phyloP scores from a whole-genome alignment of 2,797 vertebrate species.

The Tamandua tetradactyla region DNA sequence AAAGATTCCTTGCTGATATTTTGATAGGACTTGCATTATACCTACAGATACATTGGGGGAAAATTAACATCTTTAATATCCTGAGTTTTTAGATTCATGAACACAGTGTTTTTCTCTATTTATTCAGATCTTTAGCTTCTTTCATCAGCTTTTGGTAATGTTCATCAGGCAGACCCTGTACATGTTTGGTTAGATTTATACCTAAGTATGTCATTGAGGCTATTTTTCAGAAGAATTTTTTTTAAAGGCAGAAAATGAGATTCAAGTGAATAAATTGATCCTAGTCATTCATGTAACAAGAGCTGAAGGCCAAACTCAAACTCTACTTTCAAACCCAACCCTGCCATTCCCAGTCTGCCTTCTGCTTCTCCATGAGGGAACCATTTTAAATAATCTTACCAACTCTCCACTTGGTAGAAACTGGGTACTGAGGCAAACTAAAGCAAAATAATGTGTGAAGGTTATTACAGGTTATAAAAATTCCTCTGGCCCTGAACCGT shows the following conservation, averaged over 20 bases:
- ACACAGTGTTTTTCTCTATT: not conserved
- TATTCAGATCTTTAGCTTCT: not conserved
- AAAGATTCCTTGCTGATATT: not conserved
- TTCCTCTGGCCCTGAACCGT: not conserved
- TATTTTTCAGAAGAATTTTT: not conserved
- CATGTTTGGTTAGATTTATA: not conserved
- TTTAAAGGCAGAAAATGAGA: not conserved
- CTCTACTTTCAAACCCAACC: not conserved
- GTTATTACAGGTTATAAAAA: too few species aligned
- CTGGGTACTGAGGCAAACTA: fast-evolving
- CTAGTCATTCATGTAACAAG: fast-evolving
- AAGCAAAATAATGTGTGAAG: fast-evolving
- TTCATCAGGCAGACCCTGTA: not conserved
- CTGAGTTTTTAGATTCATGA: not conserved
- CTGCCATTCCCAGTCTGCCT: fast-evolving
- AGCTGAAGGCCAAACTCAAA: not conserved
- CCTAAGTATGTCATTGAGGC: not conserved
- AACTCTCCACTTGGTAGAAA: not conserved
- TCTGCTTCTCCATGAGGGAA: fast-evolving
- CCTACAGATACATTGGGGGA: too few species aligned
- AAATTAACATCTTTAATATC: not conserved
- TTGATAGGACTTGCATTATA: not conserved
- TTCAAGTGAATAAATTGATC: not conserved
- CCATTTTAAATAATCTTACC: fast-evolving
- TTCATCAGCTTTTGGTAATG: not conserved